Evolutionary conservation across 2,113 vertebrate species (phyloP), one percentile per base, ranked within the genome.

Genomic region (Tupaia chinensis): DNA sequence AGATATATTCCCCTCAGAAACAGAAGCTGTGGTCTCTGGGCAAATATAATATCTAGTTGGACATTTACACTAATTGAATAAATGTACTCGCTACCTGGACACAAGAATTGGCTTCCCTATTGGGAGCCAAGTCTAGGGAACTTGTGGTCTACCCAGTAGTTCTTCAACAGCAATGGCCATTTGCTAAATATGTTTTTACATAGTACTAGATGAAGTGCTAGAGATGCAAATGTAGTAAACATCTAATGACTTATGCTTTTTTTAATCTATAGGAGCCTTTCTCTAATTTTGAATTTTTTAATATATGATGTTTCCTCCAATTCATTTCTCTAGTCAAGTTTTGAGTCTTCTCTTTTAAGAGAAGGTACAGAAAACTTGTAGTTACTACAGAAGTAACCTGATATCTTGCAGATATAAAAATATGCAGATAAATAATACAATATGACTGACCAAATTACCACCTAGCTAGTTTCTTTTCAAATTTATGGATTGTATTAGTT

Each of bases 401-500:
- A 72, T 77, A 61, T 58, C 63, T 53, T 60, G 44, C 11, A 53
- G 20, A 92, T 87, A 54, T 27, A 27, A 58, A 78, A 89, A 80
- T 20, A 4, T 11, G 60, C 25, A 58, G n/a, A 10, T 93, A 74
- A 89, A 80, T 29, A 89, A 29, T 44, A 87, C 25, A 15, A 56
- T 95, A 29, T 63, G 92, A 61, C 72, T 93, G 34, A 56, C 76
- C 10, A 89, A 78, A 92, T 25, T 32, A 81, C 32, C 29, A 87
- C 56, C 70, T 29, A 74, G 25, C n/a, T 54, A 73, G 34, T 89
- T 96, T 89, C 77, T 94, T 86, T 93, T 81, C 25, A 93, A 78
- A 81, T 94, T 56, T 69, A 66, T 61, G 65, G 72, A 94, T 89
- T 77, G 34, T 87, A 44, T 53, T 95, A 78, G 91, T 76, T 95